These are phyloP conservation scores for Drosophila orosa DNA, from an alignment of 1,140 invertebrate genomes.

Conservation along the genomic window DNA sequence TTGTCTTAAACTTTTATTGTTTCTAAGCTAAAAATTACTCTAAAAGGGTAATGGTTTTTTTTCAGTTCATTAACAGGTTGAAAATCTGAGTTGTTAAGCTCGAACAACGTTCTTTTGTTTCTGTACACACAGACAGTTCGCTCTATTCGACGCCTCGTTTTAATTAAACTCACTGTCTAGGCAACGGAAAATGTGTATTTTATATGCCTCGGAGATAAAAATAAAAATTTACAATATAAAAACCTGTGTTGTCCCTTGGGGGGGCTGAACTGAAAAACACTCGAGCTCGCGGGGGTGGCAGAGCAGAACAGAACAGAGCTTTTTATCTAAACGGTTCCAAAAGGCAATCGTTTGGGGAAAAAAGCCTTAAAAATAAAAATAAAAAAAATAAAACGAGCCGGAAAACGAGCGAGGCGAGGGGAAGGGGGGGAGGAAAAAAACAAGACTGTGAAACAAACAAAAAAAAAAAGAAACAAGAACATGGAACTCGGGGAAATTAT, in stretches of 20 bases:
- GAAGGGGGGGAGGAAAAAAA: constrained; percentile 30
- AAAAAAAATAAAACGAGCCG: constrained; percentile 28
- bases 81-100: constrained; percentile 12
- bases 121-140: constrained; percentile 26
- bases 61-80: constrained; percentile 16
- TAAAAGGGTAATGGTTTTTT: neutral
- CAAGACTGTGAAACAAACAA: constrained; percentile 34
- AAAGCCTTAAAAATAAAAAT: constrained; percentile 52
- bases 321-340: constrained; percentile 61
- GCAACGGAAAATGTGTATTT: constrained; percentile 60
- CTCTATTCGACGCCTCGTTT: constrained; percentile 42
- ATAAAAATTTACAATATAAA: constrained; percentile 55
- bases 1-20: neutral
- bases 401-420: constrained; percentile 9
- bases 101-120: constrained; percentile 28
- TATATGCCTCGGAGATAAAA: constrained; percentile 58
- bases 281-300: constrained; percentile 5
- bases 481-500: constrained; percentile 45
- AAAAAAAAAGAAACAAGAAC: constrained; percentile 18
- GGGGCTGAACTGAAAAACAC: constrained; percentile 23
- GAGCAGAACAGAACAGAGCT: constrained; percentile 15
- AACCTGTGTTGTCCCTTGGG: constrained; percentile 47
- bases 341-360: constrained; percentile 56
- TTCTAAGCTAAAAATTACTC: neutral
- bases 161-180: constrained; percentile 62